A percentile compares a stretch with the other conserved stretches of the same genome.
These are phyloP conservation scores for Cephus spinipes DNA, from an alignment of 2,888 invertebrate genomes.

Conservation along the genomic window DNA sequence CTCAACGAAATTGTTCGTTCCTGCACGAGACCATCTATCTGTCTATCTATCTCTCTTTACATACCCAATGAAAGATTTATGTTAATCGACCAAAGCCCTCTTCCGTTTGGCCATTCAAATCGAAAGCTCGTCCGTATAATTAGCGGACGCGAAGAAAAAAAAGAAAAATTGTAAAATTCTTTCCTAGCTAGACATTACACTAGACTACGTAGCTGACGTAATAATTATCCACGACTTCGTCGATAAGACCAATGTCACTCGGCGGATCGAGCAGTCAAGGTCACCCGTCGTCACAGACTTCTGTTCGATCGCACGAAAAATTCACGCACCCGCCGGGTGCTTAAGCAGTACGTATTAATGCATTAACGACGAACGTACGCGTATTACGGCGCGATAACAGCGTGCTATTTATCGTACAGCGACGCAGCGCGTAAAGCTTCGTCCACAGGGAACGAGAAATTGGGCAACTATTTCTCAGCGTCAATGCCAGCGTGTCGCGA, in stretches of 20 bases:
- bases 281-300: neutral
- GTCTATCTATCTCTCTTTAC: neutral
- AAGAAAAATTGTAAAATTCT: neutral
- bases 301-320: neutral
- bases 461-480: conserved; percentile 17
- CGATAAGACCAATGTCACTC: neutral
- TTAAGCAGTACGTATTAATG: neutral
- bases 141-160: neutral
- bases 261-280: neutral
- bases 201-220: neutral
- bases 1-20: neutral
- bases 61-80: neutral
- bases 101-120: neutral
- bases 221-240: neutral
- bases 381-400: too few relatives aligned
- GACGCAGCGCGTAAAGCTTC: neutral
- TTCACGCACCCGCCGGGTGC: neutral
- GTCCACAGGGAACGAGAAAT: conserved; percentile 22
- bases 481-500: conserved; percentile 29
- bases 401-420: neutral
- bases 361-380: neutral
- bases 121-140: neutral
- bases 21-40: neutral
- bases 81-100: neutral
- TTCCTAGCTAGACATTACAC: neutral